phyloP scores from a whole-genome alignment of 2,113 vertebrate genomes.

The Chloropsis cyanopogon region DNA sequence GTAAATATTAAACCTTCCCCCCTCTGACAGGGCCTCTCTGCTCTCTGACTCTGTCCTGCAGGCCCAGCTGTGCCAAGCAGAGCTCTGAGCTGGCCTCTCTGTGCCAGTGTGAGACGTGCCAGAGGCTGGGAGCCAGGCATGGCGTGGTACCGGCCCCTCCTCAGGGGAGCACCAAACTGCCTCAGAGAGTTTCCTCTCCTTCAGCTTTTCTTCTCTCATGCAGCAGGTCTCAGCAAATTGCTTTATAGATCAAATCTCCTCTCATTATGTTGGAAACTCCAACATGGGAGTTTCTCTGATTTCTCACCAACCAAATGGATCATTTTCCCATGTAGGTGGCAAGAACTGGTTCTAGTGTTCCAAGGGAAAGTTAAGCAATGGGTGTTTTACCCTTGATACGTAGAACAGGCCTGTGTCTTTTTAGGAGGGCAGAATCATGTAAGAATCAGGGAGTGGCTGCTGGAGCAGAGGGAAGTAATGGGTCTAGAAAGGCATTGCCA shows the following conservation, averaged over 20 bases:
- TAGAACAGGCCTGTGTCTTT: not conserved
- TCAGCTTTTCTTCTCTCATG: not conserved
- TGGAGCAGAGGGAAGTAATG: constrained; percentile 72
- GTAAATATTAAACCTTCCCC: not conserved
- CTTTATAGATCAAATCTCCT: not conserved
- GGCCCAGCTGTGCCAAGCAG: not conserved
- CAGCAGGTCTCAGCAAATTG: not conserved
- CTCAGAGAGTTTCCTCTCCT: not conserved
- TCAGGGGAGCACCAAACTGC: not conserved
- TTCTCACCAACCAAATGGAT: not conserved
- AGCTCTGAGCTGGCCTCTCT: not conserved
- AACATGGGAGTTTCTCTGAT: too few species aligned
- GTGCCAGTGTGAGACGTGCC: not conserved
- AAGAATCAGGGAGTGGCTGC: not conserved
- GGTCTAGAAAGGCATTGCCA: not conserved
- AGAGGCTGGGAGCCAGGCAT: not conserved
- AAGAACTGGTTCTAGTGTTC: not conserved
- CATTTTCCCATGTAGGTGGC: not conserved
- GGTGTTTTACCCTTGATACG: not conserved
- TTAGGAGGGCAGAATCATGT: not conserved
- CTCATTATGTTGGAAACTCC: too few species aligned
- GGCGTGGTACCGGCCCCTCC: not conserved
- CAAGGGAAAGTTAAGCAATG: not conserved
- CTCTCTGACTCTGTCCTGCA: not conserved
- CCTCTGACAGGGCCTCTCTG: not conserved